Conservation (phyloP, 2,113 vertebrate species). For the Chloroceryle aenea region DNA sequence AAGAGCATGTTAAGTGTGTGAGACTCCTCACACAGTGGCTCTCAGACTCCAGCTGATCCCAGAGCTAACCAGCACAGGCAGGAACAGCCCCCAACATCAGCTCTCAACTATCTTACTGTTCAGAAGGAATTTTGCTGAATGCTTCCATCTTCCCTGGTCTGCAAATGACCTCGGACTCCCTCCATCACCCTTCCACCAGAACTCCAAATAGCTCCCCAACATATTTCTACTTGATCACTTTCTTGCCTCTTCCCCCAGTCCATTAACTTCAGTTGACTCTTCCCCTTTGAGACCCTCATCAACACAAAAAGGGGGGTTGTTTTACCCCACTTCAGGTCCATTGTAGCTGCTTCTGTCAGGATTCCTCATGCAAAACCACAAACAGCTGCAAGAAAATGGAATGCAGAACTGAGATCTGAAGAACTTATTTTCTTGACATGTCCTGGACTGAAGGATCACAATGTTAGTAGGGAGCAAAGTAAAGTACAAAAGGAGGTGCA, state of each 20-base stretch:
- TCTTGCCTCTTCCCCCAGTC: not conserved
- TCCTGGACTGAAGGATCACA: not conserved
- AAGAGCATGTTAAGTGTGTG: not conserved
- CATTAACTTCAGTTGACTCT: not conserved
- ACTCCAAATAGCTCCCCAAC: not conserved
- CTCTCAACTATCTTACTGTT: not conserved
- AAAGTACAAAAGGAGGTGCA: not conserved
- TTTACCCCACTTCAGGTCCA: not conserved
- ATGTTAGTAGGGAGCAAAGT: not conserved
- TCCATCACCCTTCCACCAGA: not conserved
- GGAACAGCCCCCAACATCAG: not conserved
- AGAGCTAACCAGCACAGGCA: not conserved
- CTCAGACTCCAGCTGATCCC: not conserved
- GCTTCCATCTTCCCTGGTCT: not conserved
- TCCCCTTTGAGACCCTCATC: not conserved
- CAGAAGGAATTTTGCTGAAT: not conserved
- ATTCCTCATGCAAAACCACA: not conserved
- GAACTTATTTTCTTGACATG: not conserved
- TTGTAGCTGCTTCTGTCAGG: not conserved
- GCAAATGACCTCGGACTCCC: not conserved
- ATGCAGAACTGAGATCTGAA: not conserved
- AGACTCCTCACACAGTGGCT: not conserved
- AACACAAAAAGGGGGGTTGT: not conserved
- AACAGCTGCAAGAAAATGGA: not conserved
- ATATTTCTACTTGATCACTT: not conserved